Conservation (phyloP, 23 tunicate species). For the Botrylloides violaceus region DNA sequence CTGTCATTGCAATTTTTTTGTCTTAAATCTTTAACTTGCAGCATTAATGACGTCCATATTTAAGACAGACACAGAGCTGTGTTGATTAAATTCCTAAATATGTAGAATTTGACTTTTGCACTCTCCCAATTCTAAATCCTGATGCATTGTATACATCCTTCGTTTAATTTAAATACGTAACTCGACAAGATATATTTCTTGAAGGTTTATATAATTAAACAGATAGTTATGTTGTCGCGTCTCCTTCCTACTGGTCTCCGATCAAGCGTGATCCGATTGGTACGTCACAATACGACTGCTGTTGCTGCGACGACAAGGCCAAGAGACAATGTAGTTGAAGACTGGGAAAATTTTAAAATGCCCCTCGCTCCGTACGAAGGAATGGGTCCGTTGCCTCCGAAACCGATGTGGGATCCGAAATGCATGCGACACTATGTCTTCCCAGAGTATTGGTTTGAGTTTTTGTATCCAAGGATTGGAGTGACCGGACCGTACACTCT, state of each 20-base stretch:
- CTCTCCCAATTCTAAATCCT: too few species aligned
- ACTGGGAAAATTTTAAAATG: slow-evolving; percentile 90
- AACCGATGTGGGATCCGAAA: slow-evolving; percentile 58
- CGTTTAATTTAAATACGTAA: too few species aligned
- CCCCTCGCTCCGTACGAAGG: slow-evolving; percentile 95
- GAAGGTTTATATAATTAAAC: too few species aligned
- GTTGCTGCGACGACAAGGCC: slow-evolving; percentile 14
- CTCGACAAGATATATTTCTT: too few species aligned
- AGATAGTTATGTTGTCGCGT: slow-evolving; percentile 2
- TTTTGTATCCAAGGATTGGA: slow-evolving; percentile 72
- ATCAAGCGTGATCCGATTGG: not conserved
- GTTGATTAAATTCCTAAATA: too few species aligned
- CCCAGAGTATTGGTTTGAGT: slow-evolving; percentile 86
- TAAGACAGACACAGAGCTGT: too few species aligned
- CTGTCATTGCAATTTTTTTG: too few species aligned
- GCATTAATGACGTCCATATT: too few species aligned
- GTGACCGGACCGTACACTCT: slow-evolving; percentile 65
- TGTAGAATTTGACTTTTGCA: too few species aligned
- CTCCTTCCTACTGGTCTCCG: slow-evolving; percentile 13
- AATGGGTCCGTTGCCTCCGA: slow-evolving; percentile 89
- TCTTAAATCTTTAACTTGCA: too few species aligned
- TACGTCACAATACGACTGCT: not conserved
- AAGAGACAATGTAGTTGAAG: slow-evolving; percentile 21
- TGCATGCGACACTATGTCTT: slow-evolving; percentile 46
- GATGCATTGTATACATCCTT: too few species aligned